A percentile compares a stretch with the other conserved stretches of the same genome.
Conservation (phyloP, 2,888 invertebrate species). For the Nephrotoma guestfalica region DNA sequence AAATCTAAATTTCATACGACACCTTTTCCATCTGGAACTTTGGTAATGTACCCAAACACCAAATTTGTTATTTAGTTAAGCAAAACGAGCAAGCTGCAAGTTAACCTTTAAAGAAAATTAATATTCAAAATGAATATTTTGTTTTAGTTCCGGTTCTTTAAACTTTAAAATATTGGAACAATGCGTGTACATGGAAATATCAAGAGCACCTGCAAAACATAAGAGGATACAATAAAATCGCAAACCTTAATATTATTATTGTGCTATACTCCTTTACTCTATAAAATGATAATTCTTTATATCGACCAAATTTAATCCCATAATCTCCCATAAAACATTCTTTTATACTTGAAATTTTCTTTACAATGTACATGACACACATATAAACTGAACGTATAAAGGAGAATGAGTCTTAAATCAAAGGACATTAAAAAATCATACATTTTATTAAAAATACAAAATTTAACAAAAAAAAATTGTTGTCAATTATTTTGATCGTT, state of each 20-base stretch:
- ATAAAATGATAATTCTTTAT: not conserved
- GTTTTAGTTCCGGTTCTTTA: not conserved
- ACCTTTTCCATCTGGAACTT: not conserved
- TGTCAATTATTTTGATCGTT: not conserved
- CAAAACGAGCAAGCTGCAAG: not conserved
- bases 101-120: not conserved
- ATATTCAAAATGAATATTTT: not conserved
- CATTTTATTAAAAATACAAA: not conserved
- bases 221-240: not conserved
- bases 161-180: not conserved
- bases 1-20: too few relatives aligned
- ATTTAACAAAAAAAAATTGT: not conserved
- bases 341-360: not conserved
- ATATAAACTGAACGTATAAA: not conserved
- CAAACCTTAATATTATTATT: not conserved
- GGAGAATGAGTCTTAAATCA: not conserved
- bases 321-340: not conserved
- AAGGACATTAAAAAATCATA: not conserved
- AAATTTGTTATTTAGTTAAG: not conserved
- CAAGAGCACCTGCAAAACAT: not conserved
- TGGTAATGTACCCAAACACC: not conserved
- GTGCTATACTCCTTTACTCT: not conserved
- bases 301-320: not conserved
- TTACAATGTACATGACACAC: not conserved
- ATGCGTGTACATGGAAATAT: not conserved